A percentile compares a stretch with the other conserved stretches of the same genome.
phyloP scores from a whole-genome alignment of 2,797 vertebrate species.

The Sebastes taczanowskii region DNA sequence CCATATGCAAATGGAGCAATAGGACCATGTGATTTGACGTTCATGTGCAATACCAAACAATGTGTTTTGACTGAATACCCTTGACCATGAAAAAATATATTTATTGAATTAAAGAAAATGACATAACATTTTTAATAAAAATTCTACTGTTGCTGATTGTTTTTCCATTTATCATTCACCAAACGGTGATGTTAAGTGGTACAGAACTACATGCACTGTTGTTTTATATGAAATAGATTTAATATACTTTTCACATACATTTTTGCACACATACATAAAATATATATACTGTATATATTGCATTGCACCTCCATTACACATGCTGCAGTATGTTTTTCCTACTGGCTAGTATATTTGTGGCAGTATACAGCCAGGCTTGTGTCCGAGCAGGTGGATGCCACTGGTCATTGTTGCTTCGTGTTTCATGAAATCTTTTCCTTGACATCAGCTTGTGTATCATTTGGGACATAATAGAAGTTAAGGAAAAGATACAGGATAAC shows the following conservation, averaged over 20 bases:
- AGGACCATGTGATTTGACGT: constrained; percentile 32
- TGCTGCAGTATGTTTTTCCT: constrained; percentile 59
- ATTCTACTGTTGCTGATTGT: not conserved
- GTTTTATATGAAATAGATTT: constrained; percentile 76
- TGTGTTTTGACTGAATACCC: constrained; percentile 46
- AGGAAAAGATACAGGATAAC: constrained; percentile 4
- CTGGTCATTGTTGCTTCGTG: constrained; percentile 12
- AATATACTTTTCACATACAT: constrained; percentile 75
- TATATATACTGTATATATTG: constrained; percentile 64
- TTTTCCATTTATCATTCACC: constrained; percentile 5
- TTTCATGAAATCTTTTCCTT: constrained; percentile 14
- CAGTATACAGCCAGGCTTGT: constrained; percentile 24
- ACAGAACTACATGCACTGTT: constrained; percentile 39
- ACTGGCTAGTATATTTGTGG: constrained; percentile 49
- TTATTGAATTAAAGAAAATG: constrained; percentile 71
- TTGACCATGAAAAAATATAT: constrained; percentile 61
- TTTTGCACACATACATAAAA: constrained; percentile 61
- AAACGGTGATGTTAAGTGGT: not conserved
- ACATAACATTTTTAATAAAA: constrained; percentile 29
- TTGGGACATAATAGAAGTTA: not conserved
- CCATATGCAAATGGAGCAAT: constrained; percentile 15
- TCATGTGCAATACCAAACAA: constrained; percentile 58
- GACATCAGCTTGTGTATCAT: not conserved
- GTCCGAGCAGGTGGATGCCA: constrained; percentile 25
- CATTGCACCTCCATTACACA: constrained; percentile 73